Base-by-base conservation (phyloP, 2,888 invertebrate genomes). In the Cerceris rybyensis region DNA sequence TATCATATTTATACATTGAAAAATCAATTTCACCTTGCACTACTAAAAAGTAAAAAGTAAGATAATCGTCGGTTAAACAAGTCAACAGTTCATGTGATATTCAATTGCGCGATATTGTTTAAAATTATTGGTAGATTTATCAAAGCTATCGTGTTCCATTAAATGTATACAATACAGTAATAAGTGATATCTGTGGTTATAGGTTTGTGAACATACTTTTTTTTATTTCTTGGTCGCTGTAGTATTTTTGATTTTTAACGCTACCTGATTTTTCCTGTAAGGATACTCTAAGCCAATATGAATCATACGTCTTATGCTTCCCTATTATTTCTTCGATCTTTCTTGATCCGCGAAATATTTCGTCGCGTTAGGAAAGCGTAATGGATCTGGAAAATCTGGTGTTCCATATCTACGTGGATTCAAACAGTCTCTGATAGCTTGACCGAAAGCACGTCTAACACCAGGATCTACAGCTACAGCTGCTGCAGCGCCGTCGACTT, bases 361-460 rank as follows among this genome's bases (percentile, higher is more conserved):
- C 49, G 92, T 92, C 46, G 93, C 93, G 78, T 93, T 93, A 4
- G 93, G 93, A 80, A 93, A 93, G 74, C 93, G 91, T 43, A 89
- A 86, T 0, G 93, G 84, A 42, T 92, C 91, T 5, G 92, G 92
- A 71, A 93, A 93, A 78, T 93, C 93, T 13, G 93, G 90, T 0
- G 90, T 85, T 63, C 81, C 81, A n/a, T 87, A 86, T 81, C 90
- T 87, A 43, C 82, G 87, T 28, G 91, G 91, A 75, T 90, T 87
- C 39, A 92, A 79, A 75, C 91, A 90, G 39, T 92, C 92, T 60
- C 90, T 89, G 42, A 92, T 91, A 0, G 92, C 92, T 70, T 91
- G 91, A 39, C 92, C 92, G 64, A 92, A 92, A 14, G 92, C 92
- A 63, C 86, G 89, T 73, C 92, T 86, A 1, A 92, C 92, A 28